Percentiles rank a stretch among this genome's conserved stretches.
Evolutionary conservation across 1,140 invertebrate genomes (phyloP).

Genomic region (Ephestia elutella): DNA sequence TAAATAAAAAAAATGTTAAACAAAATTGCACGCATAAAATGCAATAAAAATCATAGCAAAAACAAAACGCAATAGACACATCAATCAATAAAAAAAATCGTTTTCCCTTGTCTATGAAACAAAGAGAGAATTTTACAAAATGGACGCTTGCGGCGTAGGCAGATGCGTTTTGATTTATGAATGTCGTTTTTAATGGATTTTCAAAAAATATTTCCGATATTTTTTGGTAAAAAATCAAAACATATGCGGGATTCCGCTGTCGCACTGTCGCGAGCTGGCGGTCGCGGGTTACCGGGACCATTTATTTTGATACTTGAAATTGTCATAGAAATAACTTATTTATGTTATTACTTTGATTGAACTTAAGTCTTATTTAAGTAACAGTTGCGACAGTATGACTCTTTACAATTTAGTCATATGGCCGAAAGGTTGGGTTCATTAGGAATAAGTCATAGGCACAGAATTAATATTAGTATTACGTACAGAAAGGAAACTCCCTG

Average conservation of each 20-base stretch:
- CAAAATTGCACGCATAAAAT: background rate
- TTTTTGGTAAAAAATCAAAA: conserved; percentile 38
- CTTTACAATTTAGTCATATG: too few species aligned
- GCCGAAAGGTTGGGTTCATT: too few species aligned
- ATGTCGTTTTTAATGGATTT: conserved; percentile 42
- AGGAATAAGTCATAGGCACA: too few species aligned
- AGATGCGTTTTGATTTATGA: conserved; percentile 41
- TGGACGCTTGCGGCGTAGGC: conserved; percentile 24
- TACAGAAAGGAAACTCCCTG: too few species aligned
- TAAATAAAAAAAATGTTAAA: too few species aligned
- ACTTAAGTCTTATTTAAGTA: too few species aligned
- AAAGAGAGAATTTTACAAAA: conserved; percentile 21
- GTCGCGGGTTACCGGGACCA: background rate
- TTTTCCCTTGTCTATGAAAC: conserved; percentile 13
- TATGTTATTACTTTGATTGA: too few species aligned
- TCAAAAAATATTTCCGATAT: conserved; percentile 37
- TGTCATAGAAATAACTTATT: too few species aligned
- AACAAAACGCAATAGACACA: background rate
- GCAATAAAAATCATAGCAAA: background rate
- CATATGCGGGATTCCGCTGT: conserved; percentile 32
- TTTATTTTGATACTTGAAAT: background rate
- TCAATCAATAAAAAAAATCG: conserved; percentile 14
- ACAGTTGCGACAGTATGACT: too few species aligned
- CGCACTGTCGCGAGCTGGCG: conserved; percentile 25
- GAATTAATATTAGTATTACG: too few species aligned